These are phyloP conservation scores for Formica selysi DNA, from an alignment of 1,140 invertebrate species.

Conservation along the genomic window DNA sequence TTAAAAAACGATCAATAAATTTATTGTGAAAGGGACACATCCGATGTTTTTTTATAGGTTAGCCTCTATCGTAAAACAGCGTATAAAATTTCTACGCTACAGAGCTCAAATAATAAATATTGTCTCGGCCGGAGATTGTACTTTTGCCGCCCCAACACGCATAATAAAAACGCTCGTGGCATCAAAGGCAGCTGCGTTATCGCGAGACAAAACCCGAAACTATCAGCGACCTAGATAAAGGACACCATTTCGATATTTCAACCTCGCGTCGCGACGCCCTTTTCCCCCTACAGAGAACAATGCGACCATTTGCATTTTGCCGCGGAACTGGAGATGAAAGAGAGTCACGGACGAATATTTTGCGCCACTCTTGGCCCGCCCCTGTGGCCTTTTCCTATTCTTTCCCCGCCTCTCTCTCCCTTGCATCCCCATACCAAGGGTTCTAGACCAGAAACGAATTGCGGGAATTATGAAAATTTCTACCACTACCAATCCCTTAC, in stretches of 20 bases:
- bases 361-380: slow-evolving; percentile 51
- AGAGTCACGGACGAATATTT: slow-evolving; percentile 65
- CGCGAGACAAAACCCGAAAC: slow-evolving; percentile 54
- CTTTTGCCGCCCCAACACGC: slow-evolving; percentile 6
- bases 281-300: slow-evolving; percentile 51
- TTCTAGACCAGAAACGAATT: slow-evolving; percentile 60
- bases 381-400: slow-evolving; percentile 11
- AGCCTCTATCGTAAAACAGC: not conserved
- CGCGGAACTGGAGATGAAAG: slow-evolving; percentile 67
- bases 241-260: slow-evolving; percentile 62
- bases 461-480: slow-evolving; percentile 66
- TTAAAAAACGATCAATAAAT: not conserved
- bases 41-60: not conserved
- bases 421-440: not conserved
- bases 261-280: slow-evolving; percentile 10
- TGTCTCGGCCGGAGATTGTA: not conserved
- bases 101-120: slow-evolving; percentile 44
- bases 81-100: slow-evolving; percentile 21
- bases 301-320: slow-evolving; percentile 69
- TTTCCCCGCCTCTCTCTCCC: too few relatives aligned
- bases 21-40: not conserved
- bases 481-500: not conserved
- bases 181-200: slow-evolving; percentile 42
- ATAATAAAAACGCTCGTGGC: slow-evolving; percentile 44
- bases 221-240: slow-evolving; percentile 56